phyloP scores from a whole-genome alignment of 2,888 invertebrate genomes.

The Microctonus brassicae region DNA sequence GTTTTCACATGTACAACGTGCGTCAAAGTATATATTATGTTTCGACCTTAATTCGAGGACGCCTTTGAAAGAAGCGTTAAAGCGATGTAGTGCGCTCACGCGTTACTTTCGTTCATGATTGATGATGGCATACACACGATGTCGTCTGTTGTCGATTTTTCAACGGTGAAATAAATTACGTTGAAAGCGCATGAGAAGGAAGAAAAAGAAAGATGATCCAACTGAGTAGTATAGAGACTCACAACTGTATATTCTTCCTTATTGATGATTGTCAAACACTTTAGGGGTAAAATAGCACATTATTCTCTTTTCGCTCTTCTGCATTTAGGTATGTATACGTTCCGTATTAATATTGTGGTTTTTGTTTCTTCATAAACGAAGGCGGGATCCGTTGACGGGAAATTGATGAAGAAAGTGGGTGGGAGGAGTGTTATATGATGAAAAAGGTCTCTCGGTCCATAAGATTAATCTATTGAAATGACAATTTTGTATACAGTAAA shows the following conservation, averaged over 20 bases:
- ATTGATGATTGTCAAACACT: slow-evolving; percentile 8
- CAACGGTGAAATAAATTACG: neutral
- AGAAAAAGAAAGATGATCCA: slow-evolving; percentile 13
- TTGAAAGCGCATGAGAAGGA: neutral
- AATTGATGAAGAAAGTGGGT: neutral
- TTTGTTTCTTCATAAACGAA: neutral
- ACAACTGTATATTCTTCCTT: neutral
- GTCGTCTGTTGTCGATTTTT: neutral
- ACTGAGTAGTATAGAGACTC: too few species aligned
- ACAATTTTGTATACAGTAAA: neutral
- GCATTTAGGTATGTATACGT: neutral
- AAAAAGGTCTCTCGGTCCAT: neutral
- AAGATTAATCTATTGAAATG: neutral
- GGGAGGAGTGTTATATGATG: neutral
- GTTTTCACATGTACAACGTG: neutral
- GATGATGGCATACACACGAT: slow-evolving; percentile 20
- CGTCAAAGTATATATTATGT: neutral
- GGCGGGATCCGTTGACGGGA: neutral
- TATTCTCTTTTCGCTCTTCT: neutral
- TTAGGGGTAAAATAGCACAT: neutral
- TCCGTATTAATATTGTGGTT: neutral
- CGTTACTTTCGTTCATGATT: slow-evolving; percentile 33
- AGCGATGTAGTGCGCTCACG: neutral
- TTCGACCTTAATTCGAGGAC: slow-evolving; percentile 27
- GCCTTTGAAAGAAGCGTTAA: slow-evolving; percentile 21